These are phyloP conservation scores for Hipposideros armiger DNA, from an alignment of 2,113 vertebrate species.

Conservation along the genomic window DNA sequence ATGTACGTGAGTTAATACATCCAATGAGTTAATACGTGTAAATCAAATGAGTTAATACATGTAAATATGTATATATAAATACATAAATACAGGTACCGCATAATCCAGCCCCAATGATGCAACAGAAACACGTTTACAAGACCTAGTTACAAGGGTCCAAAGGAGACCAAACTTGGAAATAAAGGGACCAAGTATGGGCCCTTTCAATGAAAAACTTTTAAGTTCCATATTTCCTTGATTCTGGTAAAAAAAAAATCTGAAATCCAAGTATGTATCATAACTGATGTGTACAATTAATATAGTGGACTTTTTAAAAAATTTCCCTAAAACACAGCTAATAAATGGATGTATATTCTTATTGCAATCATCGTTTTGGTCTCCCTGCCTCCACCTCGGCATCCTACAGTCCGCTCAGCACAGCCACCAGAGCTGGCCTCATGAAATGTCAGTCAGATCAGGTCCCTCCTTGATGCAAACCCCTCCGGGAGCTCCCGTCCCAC, in stretches of 20 bases:
- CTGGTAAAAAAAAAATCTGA: background rate
- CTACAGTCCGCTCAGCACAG: background rate
- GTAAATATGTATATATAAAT: no score
- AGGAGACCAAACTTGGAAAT: background rate
- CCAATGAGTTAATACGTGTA: background rate
- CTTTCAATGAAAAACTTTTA: background rate
- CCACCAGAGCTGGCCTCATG: background rate
- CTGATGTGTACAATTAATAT: rapidly evolving
- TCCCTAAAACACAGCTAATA: background rate
- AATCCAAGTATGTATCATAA: background rate
- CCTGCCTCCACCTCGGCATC: no score
- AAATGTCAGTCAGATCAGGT: background rate
- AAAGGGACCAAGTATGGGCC: background rate
- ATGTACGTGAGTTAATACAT: background rate
- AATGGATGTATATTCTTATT: no score
- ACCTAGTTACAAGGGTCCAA: background rate
- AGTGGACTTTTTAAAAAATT: background rate
- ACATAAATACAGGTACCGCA: no score
- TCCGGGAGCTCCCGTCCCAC: background rate
- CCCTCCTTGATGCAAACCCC: background rate
- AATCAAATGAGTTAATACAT: background rate
- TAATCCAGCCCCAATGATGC: background rate
- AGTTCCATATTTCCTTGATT: background rate
- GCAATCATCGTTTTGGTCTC: no score
- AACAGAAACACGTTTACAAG: background rate